Evolutionary conservation across 2,113 vertebrate species (phyloP).

Genomic region (Carlito syrichta): DNA sequence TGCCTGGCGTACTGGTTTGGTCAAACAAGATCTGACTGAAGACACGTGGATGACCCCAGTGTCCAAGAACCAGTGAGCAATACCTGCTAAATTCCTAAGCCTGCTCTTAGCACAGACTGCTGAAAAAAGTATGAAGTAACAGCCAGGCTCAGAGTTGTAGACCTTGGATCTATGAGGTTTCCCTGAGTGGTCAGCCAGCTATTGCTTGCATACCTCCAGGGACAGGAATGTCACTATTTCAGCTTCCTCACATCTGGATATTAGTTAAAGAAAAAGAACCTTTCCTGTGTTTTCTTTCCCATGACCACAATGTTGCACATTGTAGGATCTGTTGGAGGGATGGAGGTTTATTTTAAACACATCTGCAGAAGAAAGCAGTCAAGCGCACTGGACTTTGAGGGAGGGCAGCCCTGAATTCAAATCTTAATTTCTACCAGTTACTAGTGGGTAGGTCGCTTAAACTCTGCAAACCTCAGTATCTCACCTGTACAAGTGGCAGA

Average conservation of each 20-base stretch:
- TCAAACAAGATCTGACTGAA: not conserved
- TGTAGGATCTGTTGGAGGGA: not conserved
- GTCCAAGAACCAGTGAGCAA: not conserved
- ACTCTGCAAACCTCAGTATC: not conserved
- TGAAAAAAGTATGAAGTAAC: not conserved
- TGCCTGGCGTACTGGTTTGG: not conserved
- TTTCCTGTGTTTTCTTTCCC: not conserved
- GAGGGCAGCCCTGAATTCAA: not conserved
- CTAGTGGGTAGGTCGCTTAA: rapidly evolving
- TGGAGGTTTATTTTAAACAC: not conserved
- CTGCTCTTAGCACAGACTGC: not conserved
- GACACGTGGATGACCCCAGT: not conserved
- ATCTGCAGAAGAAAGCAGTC: not conserved
- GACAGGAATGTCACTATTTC: rapidly evolving
- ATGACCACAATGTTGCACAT: not conserved
- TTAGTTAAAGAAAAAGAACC: not conserved
- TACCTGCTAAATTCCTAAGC: not conserved
- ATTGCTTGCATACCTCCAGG: not conserved
- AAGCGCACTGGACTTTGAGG: not conserved
- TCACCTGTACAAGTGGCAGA: not conserved
- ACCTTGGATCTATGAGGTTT: not conserved
- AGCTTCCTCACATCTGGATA: not conserved
- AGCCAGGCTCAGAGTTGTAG: not conserved
- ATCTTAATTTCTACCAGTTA: not conserved
- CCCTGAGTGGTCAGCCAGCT: not conserved